Evolutionary conservation across 1,140 invertebrate genomes (phyloP).

Genomic region (Apis laboriosa): DNA sequence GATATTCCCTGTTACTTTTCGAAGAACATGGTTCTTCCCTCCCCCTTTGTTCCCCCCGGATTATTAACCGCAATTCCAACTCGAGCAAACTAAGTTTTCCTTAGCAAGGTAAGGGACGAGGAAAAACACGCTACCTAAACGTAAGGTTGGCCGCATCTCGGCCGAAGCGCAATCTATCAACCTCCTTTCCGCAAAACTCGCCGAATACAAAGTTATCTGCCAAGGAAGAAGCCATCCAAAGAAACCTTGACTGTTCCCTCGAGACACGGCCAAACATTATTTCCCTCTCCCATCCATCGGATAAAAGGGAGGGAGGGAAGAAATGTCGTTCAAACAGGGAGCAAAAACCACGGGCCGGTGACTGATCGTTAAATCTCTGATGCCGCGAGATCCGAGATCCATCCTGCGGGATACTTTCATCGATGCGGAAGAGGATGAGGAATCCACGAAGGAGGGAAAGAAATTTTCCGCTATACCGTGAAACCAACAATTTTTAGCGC

Average conservation of each 20-base stretch:
- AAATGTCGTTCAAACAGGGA: slow-evolving; percentile 3
- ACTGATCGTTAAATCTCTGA: slow-evolving; percentile 23
- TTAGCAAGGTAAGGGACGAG: neutral
- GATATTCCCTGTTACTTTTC: neutral
- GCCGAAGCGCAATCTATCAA: slow-evolving; percentile 16
- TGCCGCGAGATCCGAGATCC: neutral
- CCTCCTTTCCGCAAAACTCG: slow-evolving; percentile 8
- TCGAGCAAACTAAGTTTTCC: slow-evolving; percentile 1
- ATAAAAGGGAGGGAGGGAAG: neutral
- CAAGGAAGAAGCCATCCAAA: neutral
- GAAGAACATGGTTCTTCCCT: no score
- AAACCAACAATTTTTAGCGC: slow-evolving; percentile 7
- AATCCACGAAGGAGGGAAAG: no score
- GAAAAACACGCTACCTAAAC: neutral
- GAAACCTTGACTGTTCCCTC: slow-evolving; percentile 9
- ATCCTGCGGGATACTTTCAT: neutral
- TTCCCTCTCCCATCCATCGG: neutral
- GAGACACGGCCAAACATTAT: neutral
- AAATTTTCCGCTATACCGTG: neutral
- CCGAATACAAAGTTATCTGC: slow-evolving; percentile 23
- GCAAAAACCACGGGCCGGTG: neutral
- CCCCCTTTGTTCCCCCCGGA: neutral
- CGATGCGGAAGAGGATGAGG: neutral
- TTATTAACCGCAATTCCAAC: neutral
- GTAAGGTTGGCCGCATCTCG: neutral